A percentile compares a stretch with the other conserved stretches of the same genome.
These are phyloP conservation scores for Melanchra persicariae DNA, from an alignment of 2,888 invertebrate species.

Conservation along the genomic window DNA sequence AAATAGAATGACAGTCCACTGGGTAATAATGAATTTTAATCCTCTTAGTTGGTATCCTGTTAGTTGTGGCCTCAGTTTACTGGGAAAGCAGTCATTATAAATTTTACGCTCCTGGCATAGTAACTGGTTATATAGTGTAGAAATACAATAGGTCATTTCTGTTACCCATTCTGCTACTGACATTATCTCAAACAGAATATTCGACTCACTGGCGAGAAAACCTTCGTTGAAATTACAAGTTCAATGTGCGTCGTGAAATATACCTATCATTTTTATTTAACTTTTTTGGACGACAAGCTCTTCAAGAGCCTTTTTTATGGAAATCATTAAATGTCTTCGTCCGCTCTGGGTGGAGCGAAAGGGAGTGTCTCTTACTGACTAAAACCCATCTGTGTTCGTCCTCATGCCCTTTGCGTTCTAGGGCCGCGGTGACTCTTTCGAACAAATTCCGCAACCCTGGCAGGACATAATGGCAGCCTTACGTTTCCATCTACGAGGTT, in stretches of 20 bases:
- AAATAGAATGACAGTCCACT: not conserved
- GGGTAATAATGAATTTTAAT: constrained; percentile 20
- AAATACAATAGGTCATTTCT: not conserved
- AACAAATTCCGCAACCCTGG: too few relatives aligned
- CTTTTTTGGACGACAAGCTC: too few relatives aligned
- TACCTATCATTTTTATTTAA: not conserved
- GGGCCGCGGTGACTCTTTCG: too few relatives aligned
- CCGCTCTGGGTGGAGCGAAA: too few relatives aligned
- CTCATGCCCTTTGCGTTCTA: too few relatives aligned
- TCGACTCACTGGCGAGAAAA: not conserved
- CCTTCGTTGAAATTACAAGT: not conserved
- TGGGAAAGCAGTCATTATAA: not conserved
- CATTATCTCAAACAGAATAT: constrained; percentile 10
- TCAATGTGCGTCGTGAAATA: not conserved
- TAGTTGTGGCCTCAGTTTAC: not conserved
- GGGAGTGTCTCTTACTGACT: too few relatives aligned
- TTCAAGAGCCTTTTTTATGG: too few relatives aligned
- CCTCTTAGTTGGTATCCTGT: not conserved
- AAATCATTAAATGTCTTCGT: too few relatives aligned
- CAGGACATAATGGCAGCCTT: too few relatives aligned
- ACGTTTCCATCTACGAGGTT: too few relatives aligned
- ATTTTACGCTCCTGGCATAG: not conserved
- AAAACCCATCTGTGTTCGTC: too few relatives aligned
- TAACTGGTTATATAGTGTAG: not conserved
- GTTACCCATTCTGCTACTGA: constrained; percentile 4